These are phyloP conservation scores for Motacilla tschutschensis DNA, from an alignment of 2,113 vertebrate genomes.

Conservation along the genomic window DNA sequence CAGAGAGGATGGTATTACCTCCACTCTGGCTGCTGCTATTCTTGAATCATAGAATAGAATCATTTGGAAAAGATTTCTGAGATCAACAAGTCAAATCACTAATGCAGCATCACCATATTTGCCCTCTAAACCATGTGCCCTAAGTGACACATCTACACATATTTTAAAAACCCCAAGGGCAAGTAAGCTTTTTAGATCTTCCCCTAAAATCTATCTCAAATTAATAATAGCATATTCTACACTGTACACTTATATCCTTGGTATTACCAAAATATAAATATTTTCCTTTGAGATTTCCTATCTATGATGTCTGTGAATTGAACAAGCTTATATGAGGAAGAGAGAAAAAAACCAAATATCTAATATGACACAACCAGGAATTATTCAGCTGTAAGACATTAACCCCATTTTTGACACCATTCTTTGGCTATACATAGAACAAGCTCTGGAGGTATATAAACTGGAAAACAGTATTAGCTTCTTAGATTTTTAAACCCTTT, in stretches of 20 bases:
- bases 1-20: background rate
- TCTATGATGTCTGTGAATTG: background rate
- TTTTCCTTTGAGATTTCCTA: background rate
- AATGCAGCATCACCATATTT: background rate
- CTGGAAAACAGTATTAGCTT: background rate
- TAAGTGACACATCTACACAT: background rate
- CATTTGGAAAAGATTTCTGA: background rate
- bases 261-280: background rate
- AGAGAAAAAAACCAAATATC: background rate
- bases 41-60: background rate
- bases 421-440: background rate
- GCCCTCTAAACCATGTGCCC: background rate
- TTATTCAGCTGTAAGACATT: background rate
- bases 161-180: background rate
- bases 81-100: background rate
- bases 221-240: background rate
- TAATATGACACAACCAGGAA: background rate
- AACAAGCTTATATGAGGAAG: background rate
- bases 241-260: background rate
- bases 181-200: background rate
- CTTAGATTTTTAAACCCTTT: background rate
- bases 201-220: background rate
- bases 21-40: background rate
- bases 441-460: background rate
- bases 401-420: background rate